phyloP scores from a whole-genome alignment of 2,113 vertebrate genomes.

The Pollimyrus isidori region DNA sequence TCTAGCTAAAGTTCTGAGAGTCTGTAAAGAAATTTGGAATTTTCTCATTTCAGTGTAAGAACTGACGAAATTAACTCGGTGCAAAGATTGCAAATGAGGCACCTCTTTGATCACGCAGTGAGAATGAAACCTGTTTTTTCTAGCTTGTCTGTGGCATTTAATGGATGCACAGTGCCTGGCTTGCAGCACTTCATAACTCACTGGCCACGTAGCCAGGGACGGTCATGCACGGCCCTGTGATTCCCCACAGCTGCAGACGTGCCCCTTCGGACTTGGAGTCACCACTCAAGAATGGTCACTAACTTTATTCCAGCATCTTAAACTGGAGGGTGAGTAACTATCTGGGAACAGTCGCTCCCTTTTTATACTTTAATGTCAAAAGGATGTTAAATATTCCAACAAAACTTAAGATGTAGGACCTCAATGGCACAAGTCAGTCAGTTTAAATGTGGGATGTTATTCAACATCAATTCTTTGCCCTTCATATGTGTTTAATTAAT shows the following conservation, averaged over 20 bases:
- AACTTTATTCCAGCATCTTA: background rate
- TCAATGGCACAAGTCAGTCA: background rate
- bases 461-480: background rate
- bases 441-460: background rate
- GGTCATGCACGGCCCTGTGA: background rate
- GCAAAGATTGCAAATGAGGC: background rate
- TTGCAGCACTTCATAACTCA: background rate
- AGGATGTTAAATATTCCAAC: background rate
- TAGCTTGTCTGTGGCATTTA: background rate
- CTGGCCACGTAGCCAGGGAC: background rate
- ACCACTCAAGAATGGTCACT: background rate
- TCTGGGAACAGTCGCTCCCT: background rate
- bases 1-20: background rate
- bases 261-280: background rate
- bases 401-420: background rate
- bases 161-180: background rate
- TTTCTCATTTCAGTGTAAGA: background rate
- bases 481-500: background rate
- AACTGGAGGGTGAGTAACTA: background rate
- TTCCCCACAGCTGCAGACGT: background rate
- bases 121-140: background rate
- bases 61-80: background rate
- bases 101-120: background rate
- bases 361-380: background rate
- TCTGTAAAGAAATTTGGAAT: background rate